Evolutionary conservation across 1,140 invertebrate genomes (phyloP).

Genomic region (Penaeus japonicus): DNA sequence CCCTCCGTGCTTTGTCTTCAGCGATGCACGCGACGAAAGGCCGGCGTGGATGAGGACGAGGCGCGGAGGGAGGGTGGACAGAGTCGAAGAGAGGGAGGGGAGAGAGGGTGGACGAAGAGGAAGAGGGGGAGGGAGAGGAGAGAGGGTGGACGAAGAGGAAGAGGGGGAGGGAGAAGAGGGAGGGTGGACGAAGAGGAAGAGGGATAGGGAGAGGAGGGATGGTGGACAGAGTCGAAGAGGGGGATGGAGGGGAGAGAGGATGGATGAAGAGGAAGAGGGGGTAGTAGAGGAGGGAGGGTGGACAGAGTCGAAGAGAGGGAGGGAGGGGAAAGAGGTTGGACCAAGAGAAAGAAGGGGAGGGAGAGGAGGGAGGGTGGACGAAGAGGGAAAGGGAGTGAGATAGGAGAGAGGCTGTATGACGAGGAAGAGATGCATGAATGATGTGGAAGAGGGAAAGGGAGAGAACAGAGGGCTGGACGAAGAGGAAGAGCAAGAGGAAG

Average conservation of each 20-base stretch:
- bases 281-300: too few species aligned
- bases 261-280: too few species aligned
- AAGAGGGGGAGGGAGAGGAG: neutral
- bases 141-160: neutral
- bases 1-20: too few species aligned
- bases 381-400: neutral
- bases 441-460: neutral
- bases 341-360: too few species aligned
- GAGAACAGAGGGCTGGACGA: neutral
- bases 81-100: too few species aligned
- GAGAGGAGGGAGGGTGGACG: too few species aligned
- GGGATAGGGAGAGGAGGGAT: neutral
- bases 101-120: neutral
- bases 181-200: neutral
- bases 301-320: neutral
- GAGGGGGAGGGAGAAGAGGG: neutral
- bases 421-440: neutral
- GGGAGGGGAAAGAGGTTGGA: neutral
- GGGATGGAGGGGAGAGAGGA: too few species aligned
- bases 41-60: too few species aligned
- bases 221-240: neutral
- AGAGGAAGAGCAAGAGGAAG: neutral
- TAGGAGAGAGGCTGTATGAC: neutral
- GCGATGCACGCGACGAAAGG: too few species aligned
- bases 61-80: too few species aligned